phyloP scores from a whole-genome alignment of 2,888 invertebrate genomes.

The Elmis aenea region DNA sequence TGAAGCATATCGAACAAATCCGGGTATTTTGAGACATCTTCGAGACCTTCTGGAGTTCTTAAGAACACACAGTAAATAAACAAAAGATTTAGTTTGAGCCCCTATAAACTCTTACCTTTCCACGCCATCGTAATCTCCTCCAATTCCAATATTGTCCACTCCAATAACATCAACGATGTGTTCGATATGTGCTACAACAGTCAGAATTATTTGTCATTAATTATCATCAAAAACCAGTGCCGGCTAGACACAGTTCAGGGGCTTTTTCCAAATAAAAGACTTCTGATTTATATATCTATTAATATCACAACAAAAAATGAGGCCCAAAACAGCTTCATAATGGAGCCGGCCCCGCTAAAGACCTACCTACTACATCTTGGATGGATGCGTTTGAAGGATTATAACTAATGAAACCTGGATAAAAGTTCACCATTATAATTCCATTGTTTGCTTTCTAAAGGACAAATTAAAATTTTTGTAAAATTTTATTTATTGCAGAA shows the following conservation, averaged over 20 bases:
- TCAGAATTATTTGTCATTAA: too few species aligned
- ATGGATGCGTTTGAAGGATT: slow-evolving; percentile 51
- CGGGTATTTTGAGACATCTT: slow-evolving; percentile 67
- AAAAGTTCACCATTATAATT: slow-evolving; percentile 73
- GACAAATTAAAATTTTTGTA: background rate
- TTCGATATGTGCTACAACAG: slow-evolving; percentile 27
- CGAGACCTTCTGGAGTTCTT: slow-evolving; percentile 61
- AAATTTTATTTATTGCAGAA: background rate
- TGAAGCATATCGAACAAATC: slow-evolving; percentile 51
- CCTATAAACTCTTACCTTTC: slow-evolving; percentile 25
- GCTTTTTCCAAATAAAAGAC: too few species aligned
- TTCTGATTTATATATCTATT: too few species aligned
- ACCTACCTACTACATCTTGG: slow-evolving; percentile 63
- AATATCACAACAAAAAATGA: too few species aligned
- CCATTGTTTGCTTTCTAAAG: slow-evolving; percentile 61
- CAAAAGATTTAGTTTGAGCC: slow-evolving; percentile 6
- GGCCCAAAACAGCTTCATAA: too few species aligned
- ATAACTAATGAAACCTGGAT: slow-evolving; percentile 55
- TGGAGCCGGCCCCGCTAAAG: too few species aligned
- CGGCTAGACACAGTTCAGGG: too few species aligned
- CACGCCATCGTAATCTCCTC: slow-evolving; percentile 52
- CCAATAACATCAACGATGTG: slow-evolving; percentile 49
- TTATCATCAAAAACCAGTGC: too few species aligned
- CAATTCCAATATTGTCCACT: slow-evolving; percentile 50
- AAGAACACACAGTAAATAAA: slow-evolving; percentile 11